Percentiles rank a stretch among this genome's conserved stretches.
These are phyloP conservation scores for Andrena dorsata DNA, from an alignment of 2,888 invertebrate species.

Conservation along the genomic window DNA sequence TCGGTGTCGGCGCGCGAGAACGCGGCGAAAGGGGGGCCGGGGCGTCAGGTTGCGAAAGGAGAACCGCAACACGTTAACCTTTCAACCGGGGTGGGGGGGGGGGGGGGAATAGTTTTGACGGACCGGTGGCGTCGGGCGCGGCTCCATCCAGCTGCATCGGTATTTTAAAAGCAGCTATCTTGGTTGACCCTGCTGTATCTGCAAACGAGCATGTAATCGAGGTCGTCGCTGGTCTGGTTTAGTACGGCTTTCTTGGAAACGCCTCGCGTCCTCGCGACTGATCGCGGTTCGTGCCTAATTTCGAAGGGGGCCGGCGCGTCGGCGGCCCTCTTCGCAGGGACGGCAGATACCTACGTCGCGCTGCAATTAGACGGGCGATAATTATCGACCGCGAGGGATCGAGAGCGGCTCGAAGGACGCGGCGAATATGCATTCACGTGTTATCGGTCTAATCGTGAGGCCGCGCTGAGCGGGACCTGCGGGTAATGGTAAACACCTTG, in stretches of 20 bases:
- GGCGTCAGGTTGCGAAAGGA: not conserved
- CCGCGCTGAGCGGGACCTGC: not conserved
- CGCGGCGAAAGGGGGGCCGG: not conserved
- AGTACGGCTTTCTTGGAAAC: slow-evolving; percentile 38
- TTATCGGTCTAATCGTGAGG: slow-evolving; percentile 60
- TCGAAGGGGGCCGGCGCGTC: not conserved
- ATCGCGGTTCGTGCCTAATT: slow-evolving; percentile 28
- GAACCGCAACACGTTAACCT: slow-evolving; percentile 9
- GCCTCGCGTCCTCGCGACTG: slow-evolving; percentile 2
- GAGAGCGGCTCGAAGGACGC: slow-evolving; percentile 51
- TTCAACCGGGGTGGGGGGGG: too few relatives aligned
- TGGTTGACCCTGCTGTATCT: slow-evolving; percentile 51
- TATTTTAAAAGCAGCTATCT: slow-evolving; percentile 56
- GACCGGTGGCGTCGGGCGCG: not conserved
- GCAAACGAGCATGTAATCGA: slow-evolving; percentile 45
- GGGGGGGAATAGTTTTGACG: slow-evolving; percentile 12
- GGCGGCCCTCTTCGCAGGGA: not conserved
- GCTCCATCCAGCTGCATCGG: slow-evolving; percentile 42
- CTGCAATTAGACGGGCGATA: slow-evolving; percentile 45
- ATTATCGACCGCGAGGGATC: slow-evolving; percentile 49
- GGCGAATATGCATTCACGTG: slow-evolving; percentile 52
- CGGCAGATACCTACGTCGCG: not conserved
- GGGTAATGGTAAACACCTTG: slow-evolving; percentile 60
- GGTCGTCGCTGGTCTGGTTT: slow-evolving; percentile 51
- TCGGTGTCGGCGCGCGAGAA: slow-evolving; percentile 17